Conservation (phyloP, 2,888 invertebrate genomes). For the Ecliptopera silaceata region DNA sequence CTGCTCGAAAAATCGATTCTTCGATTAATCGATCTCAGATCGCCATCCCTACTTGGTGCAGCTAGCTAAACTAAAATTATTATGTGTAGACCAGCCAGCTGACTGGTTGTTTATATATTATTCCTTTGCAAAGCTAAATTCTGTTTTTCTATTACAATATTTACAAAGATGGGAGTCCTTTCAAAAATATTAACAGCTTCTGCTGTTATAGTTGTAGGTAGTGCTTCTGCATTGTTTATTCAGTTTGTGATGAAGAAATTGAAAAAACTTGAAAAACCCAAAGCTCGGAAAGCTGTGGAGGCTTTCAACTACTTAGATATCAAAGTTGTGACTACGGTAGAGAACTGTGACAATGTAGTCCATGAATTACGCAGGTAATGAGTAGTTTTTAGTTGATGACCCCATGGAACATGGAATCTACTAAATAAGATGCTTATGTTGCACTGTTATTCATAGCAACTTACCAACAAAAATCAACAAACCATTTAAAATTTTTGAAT, state of each 20-base stretch:
- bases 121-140: neutral
- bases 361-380: slow-evolving; percentile 56
- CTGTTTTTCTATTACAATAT: too few relatives aligned
- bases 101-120: neutral
- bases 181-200: slow-evolving; percentile 14
- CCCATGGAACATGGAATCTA: too few relatives aligned
- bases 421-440: too few relatives aligned
- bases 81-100: too few relatives aligned
- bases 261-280: slow-evolving; percentile 30
- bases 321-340: slow-evolving; percentile 50
- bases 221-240: slow-evolving; percentile 4
- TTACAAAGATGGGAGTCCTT: slow-evolving; percentile 10
- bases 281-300: slow-evolving; percentile 44
- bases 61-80: too few relatives aligned
- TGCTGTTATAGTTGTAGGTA: slow-evolving; percentile 9
- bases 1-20: too few relatives aligned
- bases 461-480: too few relatives aligned
- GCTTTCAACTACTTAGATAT: slow-evolving; percentile 59
- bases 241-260: slow-evolving; percentile 3
- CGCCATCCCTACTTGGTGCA: too few relatives aligned
- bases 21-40: too few relatives aligned
- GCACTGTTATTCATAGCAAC: too few relatives aligned
- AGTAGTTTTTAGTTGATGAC: too few relatives aligned
- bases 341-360: slow-evolving; percentile 53
- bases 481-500: too few relatives aligned